Percentiles rank a stretch among this genome's conserved stretches.
Conservation (phyloP, 2,888 invertebrate species). For the Protodeltote pygarga region DNA sequence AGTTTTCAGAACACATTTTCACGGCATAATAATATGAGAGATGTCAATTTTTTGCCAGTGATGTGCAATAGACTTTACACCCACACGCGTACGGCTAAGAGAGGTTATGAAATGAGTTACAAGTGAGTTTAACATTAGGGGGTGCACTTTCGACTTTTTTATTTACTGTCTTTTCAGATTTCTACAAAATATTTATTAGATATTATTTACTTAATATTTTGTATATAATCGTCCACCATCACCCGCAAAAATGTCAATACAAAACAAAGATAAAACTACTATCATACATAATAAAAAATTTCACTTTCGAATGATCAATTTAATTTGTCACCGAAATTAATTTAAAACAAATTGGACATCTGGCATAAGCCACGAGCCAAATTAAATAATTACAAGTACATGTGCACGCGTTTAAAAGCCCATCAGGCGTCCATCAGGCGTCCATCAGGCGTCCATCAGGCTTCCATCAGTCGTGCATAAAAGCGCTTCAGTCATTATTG, state of each 20-base stretch:
- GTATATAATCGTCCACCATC: no score
- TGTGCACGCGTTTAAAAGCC: slow-evolving; percentile 67
- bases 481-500: slow-evolving; percentile 51
- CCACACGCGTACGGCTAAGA: no score
- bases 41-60: no score
- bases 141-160: no score
- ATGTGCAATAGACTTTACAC: no score
- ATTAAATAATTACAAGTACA: slow-evolving; percentile 64
- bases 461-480: slow-evolving; percentile 23
- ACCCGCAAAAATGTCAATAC: neutral
- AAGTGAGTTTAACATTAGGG: no score
- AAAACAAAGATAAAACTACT: slow-evolving; percentile 3
- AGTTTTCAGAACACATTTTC: no score
- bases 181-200: no score
- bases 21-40: no score
- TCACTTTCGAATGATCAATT: slow-evolving; percentile 16
- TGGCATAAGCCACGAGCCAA: slow-evolving; percentile 29
- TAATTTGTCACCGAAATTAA: slow-evolving; percentile 44
- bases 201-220: no score
- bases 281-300: slow-evolving; percentile 13
- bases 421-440: slow-evolving; percentile 53
- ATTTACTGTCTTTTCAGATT: no score
- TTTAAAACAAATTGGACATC: slow-evolving; percentile 32
- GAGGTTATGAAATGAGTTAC: no score
- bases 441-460: slow-evolving; percentile 57